Evolutionary conservation across 2,113 vertebrate species (phyloP).

Genomic region (Crotalus viridis): DNA sequence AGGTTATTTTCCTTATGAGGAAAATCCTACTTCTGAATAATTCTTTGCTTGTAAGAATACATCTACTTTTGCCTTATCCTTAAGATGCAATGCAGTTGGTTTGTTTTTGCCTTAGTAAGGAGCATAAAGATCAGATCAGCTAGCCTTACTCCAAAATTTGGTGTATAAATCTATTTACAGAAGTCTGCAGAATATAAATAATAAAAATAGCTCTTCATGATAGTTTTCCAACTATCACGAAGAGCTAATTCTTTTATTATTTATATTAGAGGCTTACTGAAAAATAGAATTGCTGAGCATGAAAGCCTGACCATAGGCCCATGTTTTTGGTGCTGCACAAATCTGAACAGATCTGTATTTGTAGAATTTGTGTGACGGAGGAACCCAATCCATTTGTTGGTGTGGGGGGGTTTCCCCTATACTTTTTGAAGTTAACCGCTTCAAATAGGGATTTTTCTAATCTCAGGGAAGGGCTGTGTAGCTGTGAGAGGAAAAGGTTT

Average conservation of each 20-base stretch:
- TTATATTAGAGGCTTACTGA: neutral
- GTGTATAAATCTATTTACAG: neutral
- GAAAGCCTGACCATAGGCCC: neutral
- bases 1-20: neutral
- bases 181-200: neutral
- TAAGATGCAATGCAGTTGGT: neutral
- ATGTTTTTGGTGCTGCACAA: neutral
- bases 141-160: neutral
- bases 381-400: neutral
- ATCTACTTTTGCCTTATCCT: neutral
- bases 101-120: neutral
- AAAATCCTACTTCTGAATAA: neutral
- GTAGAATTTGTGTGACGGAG: slow-evolving; percentile 15
- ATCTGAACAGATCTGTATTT: slow-evolving; percentile 5
- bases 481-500: slow-evolving; percentile 47
- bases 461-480: slow-evolving; percentile 38
- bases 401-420: neutral
- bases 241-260: too few species aligned
- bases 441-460: slow-evolving; percentile 32
- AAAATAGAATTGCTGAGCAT: neutral
- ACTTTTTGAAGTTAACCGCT: neutral
- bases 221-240: neutral
- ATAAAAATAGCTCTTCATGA: neutral
- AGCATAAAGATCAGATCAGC: neutral
- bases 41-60: neutral